Percentiles rank a stretch among this genome's conserved stretches.
phyloP scores from a whole-genome alignment of 1,140 invertebrate species.

The Ylistrum balloti region DNA sequence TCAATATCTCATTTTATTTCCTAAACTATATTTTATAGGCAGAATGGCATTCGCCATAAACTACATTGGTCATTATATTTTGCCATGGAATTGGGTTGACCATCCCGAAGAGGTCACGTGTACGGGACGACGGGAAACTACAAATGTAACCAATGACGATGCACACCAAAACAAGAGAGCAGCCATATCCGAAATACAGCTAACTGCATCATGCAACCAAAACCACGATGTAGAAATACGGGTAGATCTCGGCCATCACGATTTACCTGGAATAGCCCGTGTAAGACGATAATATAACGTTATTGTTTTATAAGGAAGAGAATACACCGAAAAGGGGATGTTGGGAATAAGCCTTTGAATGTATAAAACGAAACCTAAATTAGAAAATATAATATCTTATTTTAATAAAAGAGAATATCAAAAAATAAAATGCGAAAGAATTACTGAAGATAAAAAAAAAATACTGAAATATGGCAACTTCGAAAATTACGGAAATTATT shows the following conservation, averaged over 20 bases:
- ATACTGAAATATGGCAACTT: no score
- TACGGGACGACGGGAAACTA: conserved; percentile 52
- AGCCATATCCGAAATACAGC: conserved; percentile 57
- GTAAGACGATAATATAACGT: conserved; percentile 45
- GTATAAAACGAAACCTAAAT: no score
- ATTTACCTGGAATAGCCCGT: conserved; percentile 57
- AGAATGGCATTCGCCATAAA: conserved; percentile 74
- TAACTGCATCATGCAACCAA: conserved; percentile 61
- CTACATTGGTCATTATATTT: conserved; percentile 73
- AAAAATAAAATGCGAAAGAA: no score
- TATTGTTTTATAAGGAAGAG: no score
- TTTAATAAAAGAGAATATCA: no score
- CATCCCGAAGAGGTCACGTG: conserved; percentile 68
- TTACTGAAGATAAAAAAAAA: no score
- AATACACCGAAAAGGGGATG: no score
- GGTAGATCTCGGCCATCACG: conserved; percentile 62
- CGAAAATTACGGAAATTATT: no score
- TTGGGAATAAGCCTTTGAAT: no score
- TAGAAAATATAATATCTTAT: no score
- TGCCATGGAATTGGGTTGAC: conserved; percentile 70
- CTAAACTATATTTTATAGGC: conserved; percentile 59
- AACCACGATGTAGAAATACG: conserved; percentile 61
- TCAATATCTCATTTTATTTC: no score
- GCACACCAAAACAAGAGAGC: not conserved
- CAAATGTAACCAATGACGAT: not conserved